These are phyloP conservation scores for Aplodontia rufa DNA, from an alignment of 2,113 vertebrate genomes.

Conservation along the genomic window DNA sequence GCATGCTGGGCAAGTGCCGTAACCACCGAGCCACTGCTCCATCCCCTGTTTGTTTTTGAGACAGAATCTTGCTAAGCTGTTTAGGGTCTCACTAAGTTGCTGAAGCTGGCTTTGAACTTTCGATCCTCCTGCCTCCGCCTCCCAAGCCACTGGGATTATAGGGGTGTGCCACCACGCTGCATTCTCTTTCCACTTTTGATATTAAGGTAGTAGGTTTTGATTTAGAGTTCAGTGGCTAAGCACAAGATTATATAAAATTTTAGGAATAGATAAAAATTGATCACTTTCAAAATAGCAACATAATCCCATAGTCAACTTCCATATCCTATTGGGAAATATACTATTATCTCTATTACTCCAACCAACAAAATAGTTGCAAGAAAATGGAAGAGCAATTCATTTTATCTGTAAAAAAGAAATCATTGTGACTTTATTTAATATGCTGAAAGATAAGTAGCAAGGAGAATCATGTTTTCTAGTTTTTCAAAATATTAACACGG, in stretches of 20 bases:
- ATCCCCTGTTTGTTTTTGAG: too few relatives aligned
- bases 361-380: background rate
- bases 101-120: too few relatives aligned
- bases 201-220: background rate
- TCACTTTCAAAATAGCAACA: constrained; percentile 20
- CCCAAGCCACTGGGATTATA: too few relatives aligned
- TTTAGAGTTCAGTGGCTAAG: background rate
- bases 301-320: background rate
- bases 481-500: constrained; percentile 5
- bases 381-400: background rate
- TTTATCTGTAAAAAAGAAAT: constrained; percentile 22
- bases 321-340: background rate
- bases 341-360: background rate
- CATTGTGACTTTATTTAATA: background rate
- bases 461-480: background rate
- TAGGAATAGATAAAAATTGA: background rate
- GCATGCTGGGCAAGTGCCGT: too few relatives aligned
- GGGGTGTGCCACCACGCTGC: too few relatives aligned
- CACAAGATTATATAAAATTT: background rate
- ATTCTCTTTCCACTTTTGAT: background rate
- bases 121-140: too few relatives aligned
- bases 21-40: too few relatives aligned
- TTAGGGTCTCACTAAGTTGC: too few relatives aligned
- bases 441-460: background rate
- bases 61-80: too few relatives aligned